phyloP scores from a whole-genome alignment of 2,888 invertebrate genomes.

The Andrena fulva region DNA sequence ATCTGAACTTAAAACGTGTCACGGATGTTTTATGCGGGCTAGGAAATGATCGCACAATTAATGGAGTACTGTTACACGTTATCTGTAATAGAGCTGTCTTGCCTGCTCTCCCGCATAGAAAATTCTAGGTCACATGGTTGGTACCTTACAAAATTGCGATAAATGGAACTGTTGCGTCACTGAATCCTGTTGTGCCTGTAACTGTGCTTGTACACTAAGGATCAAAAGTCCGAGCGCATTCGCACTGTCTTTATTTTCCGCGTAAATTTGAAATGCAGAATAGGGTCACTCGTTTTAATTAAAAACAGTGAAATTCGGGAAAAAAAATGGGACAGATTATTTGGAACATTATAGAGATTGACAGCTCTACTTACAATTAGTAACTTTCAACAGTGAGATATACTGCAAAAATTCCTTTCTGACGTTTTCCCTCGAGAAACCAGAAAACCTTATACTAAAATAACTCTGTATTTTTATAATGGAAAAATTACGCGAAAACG shows the following conservation, averaged over 20 bases:
- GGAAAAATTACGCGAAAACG: too few species aligned
- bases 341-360: background rate
- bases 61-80: constrained; percentile 6
- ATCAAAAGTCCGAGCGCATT: background rate
- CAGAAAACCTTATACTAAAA: background rate
- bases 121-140: constrained; percentile 6
- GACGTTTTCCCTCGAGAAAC: background rate
- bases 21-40: background rate
- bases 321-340: background rate
- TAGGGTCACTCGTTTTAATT: background rate
- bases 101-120: background rate
- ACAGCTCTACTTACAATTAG: too few species aligned
- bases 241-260: background rate
- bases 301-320: background rate
- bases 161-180: constrained; percentile 3
- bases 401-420: background rate
- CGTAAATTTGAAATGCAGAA: background rate
- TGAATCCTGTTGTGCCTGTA: background rate
- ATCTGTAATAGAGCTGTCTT: background rate
- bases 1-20: background rate
- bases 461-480: too few species aligned
- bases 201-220: background rate
- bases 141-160: constrained; percentile 10
- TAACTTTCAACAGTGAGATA: background rate
- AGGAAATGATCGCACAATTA: constrained; percentile 1